Evolutionary conservation across 1,140 invertebrate genomes (phyloP).

Genomic region (Orius laevigatus): DNA sequence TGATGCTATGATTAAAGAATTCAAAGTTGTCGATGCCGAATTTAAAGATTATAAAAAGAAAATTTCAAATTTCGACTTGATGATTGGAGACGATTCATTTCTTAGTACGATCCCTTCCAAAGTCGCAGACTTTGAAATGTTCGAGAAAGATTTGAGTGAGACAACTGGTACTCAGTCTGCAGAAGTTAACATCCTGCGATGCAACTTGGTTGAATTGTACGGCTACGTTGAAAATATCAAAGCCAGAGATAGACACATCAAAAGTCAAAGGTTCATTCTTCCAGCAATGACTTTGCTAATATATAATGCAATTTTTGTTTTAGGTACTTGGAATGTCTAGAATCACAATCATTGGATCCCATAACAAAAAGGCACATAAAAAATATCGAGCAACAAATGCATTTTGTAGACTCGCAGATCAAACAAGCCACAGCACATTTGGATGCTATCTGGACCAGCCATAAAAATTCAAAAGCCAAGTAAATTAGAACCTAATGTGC

Average conservation of each 20-base stretch:
- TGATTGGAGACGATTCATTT: background rate
- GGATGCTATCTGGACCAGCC: constrained; percentile 29
- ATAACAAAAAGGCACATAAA: constrained; percentile 34
- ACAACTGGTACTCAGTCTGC: constrained; percentile 24
- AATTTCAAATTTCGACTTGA: too few species aligned
- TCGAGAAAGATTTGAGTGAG: constrained; percentile 11
- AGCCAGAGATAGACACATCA: constrained; percentile 32
- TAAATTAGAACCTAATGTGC: too few species aligned
- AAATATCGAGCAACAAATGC: constrained; percentile 37
- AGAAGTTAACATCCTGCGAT: constrained; percentile 20
- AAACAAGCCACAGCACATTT: constrained; percentile 36
- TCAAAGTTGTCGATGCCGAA: too few species aligned
- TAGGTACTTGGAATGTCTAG: constrained; percentile 30
- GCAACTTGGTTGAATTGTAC: constrained; percentile 8
- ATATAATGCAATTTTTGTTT: too few species aligned
- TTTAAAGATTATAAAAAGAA: too few species aligned
- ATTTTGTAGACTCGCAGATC: constrained; percentile 43
- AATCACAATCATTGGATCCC: constrained; percentile 37
- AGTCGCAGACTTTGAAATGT: constrained; percentile 3
- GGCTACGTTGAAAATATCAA: constrained; percentile 13
- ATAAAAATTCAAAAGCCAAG: background rate
- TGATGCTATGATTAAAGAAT: too few species aligned
- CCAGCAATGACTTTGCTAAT: too few species aligned
- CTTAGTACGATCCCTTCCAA: background rate
- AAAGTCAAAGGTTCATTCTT: constrained; percentile 23